phyloP scores from a whole-genome alignment of 2,113 vertebrate species.

The Puma concolor region DNA sequence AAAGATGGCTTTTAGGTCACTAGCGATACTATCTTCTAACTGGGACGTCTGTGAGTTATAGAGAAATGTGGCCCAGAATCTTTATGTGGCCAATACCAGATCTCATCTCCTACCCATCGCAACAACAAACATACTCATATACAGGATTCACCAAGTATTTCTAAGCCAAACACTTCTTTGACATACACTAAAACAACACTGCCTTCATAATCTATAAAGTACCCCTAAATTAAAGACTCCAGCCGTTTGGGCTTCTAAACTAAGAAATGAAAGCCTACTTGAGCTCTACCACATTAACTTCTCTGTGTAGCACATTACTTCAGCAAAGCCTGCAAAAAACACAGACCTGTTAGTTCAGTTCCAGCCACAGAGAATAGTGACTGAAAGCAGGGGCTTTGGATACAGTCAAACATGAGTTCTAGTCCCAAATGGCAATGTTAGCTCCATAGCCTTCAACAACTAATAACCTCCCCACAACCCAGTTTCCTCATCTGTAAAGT shows the following conservation, averaged over 20 bases:
- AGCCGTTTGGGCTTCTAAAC: neutral
- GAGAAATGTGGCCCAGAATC: neutral
- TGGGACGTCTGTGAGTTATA: neutral
- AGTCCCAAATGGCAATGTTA: neutral
- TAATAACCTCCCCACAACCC: neutral
- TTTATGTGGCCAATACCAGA: neutral
- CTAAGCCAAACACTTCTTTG: neutral
- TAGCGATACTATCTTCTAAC: neutral
- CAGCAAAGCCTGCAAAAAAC: neutral
- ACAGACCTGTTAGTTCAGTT: neutral
- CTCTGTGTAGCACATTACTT: neutral
- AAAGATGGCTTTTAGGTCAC: neutral
- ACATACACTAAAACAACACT: neutral
- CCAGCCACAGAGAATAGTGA: neutral
- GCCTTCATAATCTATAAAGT: neutral
- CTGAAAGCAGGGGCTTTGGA: neutral
- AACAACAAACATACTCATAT: constrained; percentile 7
- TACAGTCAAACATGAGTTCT: neutral
- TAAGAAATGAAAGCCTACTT: constrained; percentile 28
- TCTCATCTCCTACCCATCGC: neutral
- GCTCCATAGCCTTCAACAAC: neutral
- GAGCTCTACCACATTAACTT: neutral
- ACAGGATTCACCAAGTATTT: neutral
- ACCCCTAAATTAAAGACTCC: neutral
- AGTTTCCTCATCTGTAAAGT: constrained; percentile 4